Evolutionary conservation across 2,113 vertebrate genomes (phyloP), one percentile per base, ranked within the genome.

Genomic region (Dendropsophus ebraccatus): DNA sequence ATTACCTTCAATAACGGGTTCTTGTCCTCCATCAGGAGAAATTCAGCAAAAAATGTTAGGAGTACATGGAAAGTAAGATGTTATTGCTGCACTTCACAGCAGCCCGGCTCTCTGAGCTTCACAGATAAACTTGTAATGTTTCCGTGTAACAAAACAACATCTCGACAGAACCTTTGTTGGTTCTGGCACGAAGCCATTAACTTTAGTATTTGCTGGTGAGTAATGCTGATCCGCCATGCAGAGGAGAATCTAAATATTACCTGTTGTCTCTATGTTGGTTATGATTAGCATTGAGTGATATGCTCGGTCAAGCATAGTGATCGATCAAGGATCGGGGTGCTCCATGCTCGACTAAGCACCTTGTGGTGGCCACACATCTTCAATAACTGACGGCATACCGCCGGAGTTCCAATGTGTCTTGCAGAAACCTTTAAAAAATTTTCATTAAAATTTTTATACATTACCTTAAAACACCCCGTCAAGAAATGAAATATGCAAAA

Each of bases 111-210:
- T 49, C 73, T 50, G 47, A 50, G 25, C 12, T 30, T 50, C 73
- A 30, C 45, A 76, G 45, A 76, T 76, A 76, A 76, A 50, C 73
- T 0, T 19, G n/a, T 75, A 25, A 75, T 75, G 41, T 49, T 75
- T 75, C 72, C 45, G 5, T 49, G n/a, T 30, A 76, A 50, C 25
- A 74, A 74, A 74, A 50, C 41, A 50, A 49, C n/a, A 76, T 76
- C 14, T 50, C 13, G 11, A 16, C 45, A 49, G 17, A 73, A 49
- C 23, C 10, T 11, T 14, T 74, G 72, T 74, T 74, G 41, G 41
- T 49, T 49, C 41, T 74, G 72, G 23, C 41, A 1, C 11, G 7
- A 49, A 14, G 47, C 41, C 45, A 76, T 50, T 76, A 50, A 30
- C 73, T 30, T 41, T 1, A 17, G 41, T 45, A 19, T 25, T 76